phyloP scores from a whole-genome alignment of 2,797 vertebrate species.

The Percopsis omiscomaycus region DNA sequence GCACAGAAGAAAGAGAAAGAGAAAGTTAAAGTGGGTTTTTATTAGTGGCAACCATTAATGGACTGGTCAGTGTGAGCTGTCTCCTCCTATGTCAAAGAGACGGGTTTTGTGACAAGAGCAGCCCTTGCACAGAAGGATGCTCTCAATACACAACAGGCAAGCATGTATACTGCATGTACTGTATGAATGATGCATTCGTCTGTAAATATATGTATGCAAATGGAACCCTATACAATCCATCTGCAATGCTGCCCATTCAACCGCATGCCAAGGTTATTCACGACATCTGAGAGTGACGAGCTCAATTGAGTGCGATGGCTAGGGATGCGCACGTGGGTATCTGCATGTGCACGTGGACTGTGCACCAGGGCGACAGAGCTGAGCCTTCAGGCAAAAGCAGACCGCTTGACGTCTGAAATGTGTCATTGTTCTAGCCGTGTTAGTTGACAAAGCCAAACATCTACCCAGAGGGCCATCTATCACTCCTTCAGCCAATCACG shows the following conservation, averaged over 20 bases:
- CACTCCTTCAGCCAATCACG: conserved; percentile 5
- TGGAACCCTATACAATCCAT: conserved; percentile 9
- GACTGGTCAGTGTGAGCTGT: not conserved
- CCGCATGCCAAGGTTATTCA: conserved; percentile 16
- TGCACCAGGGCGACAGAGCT: too few species aligned
- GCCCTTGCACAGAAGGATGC: not conserved
- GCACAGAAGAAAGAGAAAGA: conserved; percentile 1
- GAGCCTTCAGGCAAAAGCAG: too few species aligned
- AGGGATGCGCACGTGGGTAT: conserved; percentile 2
- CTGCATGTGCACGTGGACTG: not conserved
- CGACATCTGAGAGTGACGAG: conserved; percentile 5
- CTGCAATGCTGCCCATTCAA: conserved; percentile 14
- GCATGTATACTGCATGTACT: not conserved
- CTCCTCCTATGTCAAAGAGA: not conserved
- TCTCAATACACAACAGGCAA: not conserved
- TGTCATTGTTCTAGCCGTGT: conserved; percentile 26
- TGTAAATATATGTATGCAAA: conserved; percentile 17
- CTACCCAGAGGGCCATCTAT: not conserved
- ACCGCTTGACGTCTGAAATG: conserved; percentile 1
- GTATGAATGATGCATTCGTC: not conserved
- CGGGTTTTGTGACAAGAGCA: conserved; percentile 3
- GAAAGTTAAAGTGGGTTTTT: not conserved
- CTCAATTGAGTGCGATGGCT: not conserved
- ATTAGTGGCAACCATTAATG: not conserved
- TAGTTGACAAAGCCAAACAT: conserved; percentile 10